phyloP scores from a whole-genome alignment of 1,140 invertebrate genomes.

The Drosophila subobscura region DNA sequence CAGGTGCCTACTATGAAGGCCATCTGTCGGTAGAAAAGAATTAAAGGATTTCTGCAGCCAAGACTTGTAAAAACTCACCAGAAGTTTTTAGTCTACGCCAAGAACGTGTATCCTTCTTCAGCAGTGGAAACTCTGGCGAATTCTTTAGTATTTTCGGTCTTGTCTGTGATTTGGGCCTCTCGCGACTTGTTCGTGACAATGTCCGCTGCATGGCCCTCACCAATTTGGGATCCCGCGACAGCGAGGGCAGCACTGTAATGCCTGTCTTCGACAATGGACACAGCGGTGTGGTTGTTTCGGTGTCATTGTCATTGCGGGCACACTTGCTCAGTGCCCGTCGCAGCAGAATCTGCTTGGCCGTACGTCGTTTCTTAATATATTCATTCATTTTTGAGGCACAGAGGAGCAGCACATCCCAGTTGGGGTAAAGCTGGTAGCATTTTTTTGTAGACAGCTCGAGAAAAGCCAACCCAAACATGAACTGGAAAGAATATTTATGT shows the following conservation, averaged over 20 bases:
- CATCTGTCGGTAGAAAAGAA: not conserved
- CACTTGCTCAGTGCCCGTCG: slow-evolving; percentile 16
- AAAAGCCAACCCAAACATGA: slow-evolving; percentile 3
- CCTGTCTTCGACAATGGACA: not conserved
- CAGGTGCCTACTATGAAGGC: too few relatives aligned
- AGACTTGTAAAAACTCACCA: slow-evolving; percentile 8
- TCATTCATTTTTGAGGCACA: slow-evolving; percentile 35
- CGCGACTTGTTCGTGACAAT: not conserved
- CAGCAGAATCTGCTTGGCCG: slow-evolving; percentile 30
- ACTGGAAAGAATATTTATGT: not conserved
- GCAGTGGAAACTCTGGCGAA: not conserved
- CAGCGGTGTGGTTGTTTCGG: not conserved
- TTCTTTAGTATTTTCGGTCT: slow-evolving; percentile 6
- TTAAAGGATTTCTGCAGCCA: too few relatives aligned
- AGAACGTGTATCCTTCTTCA: not conserved
- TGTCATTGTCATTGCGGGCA: not conserved
- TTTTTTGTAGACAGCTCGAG: slow-evolving; percentile 13
- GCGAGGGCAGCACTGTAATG: slow-evolving; percentile 3
- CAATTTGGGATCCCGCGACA: not conserved
- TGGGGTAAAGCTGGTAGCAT: slow-evolving; percentile 1
- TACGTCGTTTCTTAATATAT: slow-evolving; percentile 20
- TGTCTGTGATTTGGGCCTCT: not conserved
- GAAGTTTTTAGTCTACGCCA: not conserved
- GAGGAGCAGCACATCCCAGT: slow-evolving; percentile 18
- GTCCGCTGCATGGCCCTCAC: slow-evolving; percentile 12